Percentiles rank a stretch among this genome's conserved stretches.
These are phyloP conservation scores for Agrochola lychnidis DNA, from an alignment of 2,888 invertebrate genomes.

Conservation along the genomic window DNA sequence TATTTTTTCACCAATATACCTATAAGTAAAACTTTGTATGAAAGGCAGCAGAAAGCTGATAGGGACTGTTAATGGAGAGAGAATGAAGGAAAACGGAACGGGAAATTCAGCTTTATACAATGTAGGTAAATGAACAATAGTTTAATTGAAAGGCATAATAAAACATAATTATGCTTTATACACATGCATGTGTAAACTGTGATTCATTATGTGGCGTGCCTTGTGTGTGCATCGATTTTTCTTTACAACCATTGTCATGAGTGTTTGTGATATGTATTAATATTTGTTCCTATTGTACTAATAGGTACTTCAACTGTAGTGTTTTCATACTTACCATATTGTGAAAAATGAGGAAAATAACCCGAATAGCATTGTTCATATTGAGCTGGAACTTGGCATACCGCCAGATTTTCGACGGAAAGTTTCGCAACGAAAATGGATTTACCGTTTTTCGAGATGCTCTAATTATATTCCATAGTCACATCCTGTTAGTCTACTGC, in stretches of 20 bases:
- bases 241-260: slow-evolving; percentile 33
- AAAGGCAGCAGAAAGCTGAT: neutral
- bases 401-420: slow-evolving; percentile 21
- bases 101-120: neutral
- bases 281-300: slow-evolving; percentile 24
- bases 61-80: slow-evolving; percentile 3
- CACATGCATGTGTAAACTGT: neutral
- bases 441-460: neutral
- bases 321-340: neutral
- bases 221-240: slow-evolving; percentile 59
- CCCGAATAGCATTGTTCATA: neutral
- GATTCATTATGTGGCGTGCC: slow-evolving; percentile 13
- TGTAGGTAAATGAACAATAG: neutral
- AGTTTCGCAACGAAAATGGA: neutral
- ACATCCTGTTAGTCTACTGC: no score
- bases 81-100: neutral
- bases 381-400: slow-evolving; percentile 18
- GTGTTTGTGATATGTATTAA: slow-evolving; percentile 27
- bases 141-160: neutral
- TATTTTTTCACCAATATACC: neutral
- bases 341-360: slow-evolving; percentile 13
- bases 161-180: no score
- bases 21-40: neutral
- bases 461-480: neutral
- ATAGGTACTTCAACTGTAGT: slow-evolving; percentile 9